phyloP scores from a whole-genome alignment of 2,113 vertebrate species.

The Tragelaphus buxtoni region DNA sequence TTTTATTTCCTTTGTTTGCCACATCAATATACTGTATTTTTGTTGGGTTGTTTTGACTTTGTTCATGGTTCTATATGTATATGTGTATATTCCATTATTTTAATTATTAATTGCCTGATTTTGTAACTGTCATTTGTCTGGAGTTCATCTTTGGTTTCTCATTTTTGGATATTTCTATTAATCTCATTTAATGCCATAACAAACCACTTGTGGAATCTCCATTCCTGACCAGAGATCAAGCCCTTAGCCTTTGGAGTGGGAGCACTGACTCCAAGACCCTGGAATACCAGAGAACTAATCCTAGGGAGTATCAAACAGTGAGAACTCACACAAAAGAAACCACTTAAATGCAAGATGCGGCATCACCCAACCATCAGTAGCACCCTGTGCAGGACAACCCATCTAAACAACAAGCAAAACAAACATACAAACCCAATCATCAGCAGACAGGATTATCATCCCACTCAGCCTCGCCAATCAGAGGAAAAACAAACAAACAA shows the following conservation, averaged over 20 bases:
- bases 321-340: neutral
- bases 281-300: neutral
- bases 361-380: neutral
- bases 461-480: neutral
- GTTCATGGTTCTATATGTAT: neutral
- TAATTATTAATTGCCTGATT: neutral
- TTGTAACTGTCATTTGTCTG: neutral
- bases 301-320: neutral
- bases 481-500: neutral
- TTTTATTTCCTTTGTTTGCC: neutral
- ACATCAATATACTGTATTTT: neutral
- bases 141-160: neutral
- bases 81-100: neutral
- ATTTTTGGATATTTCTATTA: neutral
- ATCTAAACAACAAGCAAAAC: neutral
- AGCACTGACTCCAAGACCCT: neutral
- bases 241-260: neutral
- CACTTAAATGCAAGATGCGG: neutral
- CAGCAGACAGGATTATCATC: neutral
- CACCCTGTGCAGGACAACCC: neutral
- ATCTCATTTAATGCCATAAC: neutral
- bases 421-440: neutral
- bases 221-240: neutral
- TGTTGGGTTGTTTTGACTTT: neutral
- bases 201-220: neutral